phyloP scores from a whole-genome alignment of 2,113 vertebrate genomes.

The Thunnus thynnus region DNA sequence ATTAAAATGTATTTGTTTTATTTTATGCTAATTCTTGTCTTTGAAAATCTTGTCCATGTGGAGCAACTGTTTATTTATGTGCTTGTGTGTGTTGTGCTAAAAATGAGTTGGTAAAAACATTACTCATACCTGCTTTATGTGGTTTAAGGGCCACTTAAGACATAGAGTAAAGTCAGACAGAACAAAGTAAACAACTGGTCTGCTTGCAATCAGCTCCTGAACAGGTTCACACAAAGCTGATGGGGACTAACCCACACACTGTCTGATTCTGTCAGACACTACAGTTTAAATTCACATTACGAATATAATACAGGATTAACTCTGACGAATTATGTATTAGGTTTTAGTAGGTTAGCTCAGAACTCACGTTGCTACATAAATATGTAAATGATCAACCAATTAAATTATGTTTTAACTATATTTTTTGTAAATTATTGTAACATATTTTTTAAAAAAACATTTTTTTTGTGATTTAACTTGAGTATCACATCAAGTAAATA shows the following conservation, averaged over 20 bases:
- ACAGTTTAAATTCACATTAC: neutral
- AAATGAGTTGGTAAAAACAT: slow-evolving; percentile 19
- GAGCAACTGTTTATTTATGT: slow-evolving; percentile 34
- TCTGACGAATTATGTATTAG: no score
- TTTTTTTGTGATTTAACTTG: slow-evolving; percentile 6
- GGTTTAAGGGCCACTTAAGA: slow-evolving; percentile 18
- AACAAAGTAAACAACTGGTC: slow-evolving; percentile 1
- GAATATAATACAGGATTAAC: neutral
- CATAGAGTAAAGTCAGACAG: slow-evolving; percentile 2
- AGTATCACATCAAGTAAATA: neutral
- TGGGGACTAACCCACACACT: neutral
- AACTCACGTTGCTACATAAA: no score
- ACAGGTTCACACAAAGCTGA: neutral
- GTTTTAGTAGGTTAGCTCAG: no score
- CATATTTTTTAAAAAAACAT: neutral
- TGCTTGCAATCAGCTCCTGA: neutral
- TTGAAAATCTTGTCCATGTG: slow-evolving; percentile 37
- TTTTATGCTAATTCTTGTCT: slow-evolving; percentile 53
- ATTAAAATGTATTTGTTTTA: slow-evolving; percentile 40
- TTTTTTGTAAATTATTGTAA: no score
- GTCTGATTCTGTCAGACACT: neutral
- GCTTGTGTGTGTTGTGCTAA: slow-evolving; percentile 5
- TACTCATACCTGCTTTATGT: slow-evolving; percentile 1
- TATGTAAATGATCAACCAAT: no score
- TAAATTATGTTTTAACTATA: no score